These are phyloP conservation scores for Chironomus riparius DNA, from an alignment of 2,888 invertebrate species.

Conservation along the genomic window DNA sequence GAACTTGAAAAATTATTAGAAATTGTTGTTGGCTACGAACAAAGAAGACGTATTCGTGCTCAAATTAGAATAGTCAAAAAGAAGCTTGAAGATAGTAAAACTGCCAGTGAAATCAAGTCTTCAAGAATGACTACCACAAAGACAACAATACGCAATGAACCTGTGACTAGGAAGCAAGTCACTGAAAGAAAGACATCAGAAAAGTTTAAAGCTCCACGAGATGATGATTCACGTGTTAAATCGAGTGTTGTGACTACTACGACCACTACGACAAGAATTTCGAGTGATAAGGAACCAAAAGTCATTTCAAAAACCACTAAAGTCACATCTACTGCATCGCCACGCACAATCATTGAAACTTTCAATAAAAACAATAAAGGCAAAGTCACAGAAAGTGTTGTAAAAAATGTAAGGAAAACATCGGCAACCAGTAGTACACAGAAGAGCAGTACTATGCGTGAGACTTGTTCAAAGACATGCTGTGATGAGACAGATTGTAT, in stretches of 20 bases:
- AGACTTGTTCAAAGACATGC: not conserved
- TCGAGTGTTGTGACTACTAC: slow-evolving; percentile 34
- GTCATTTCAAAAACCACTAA: slow-evolving; percentile 33
- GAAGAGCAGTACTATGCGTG: not conserved
- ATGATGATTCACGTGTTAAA: slow-evolving; percentile 30
- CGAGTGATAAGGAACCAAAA: slow-evolving; percentile 17
- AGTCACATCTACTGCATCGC: slow-evolving; percentile 33
- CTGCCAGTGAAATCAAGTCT: slow-evolving; percentile 29
- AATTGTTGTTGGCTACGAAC: slow-evolving; percentile 66
- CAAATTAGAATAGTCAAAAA: slow-evolving; percentile 67
- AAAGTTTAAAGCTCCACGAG: slow-evolving; percentile 27
- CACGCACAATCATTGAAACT: slow-evolving; percentile 1
- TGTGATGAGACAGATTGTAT: slow-evolving; percentile 47
- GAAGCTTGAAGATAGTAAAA: slow-evolving; percentile 38
- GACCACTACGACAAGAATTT: slow-evolving; percentile 29
- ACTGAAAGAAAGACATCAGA: slow-evolving; percentile 1
- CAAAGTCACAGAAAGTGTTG: slow-evolving; percentile 41
- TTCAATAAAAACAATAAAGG: slow-evolving; percentile 30
- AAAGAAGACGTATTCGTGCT: slow-evolving; percentile 63
- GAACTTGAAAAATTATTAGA: slow-evolving; percentile 65
- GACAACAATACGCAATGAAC: slow-evolving; percentile 30
- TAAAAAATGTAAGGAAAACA: slow-evolving; percentile 37
- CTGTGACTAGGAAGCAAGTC: slow-evolving; percentile 28
- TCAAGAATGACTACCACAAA: slow-evolving; percentile 41
- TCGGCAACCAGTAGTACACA: slow-evolving; percentile 14